Percentiles rank a stretch among this genome's conserved stretches.
Evolutionary conservation across 2,888 invertebrate species (phyloP).

Genomic region (Cephus sareptanus): DNA sequence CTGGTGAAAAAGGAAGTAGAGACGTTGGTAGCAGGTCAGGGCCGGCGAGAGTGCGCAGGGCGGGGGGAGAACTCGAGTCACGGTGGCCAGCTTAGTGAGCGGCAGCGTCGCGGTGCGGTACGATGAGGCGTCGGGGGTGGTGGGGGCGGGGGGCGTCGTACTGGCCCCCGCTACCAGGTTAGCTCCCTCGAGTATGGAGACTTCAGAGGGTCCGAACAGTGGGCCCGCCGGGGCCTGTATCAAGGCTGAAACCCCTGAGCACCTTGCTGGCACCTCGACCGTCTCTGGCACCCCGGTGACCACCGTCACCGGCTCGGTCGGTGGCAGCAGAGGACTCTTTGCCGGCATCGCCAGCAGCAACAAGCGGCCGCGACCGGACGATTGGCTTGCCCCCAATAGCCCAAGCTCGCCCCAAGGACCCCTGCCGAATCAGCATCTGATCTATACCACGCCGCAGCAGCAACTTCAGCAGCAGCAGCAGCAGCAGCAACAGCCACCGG

Average conservation of each 20-base stretch:
- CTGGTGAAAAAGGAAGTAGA: background rate
- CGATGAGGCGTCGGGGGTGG: conserved; percentile 66
- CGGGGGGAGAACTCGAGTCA: conserved; percentile 33
- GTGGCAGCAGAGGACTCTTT: conserved; percentile 54
- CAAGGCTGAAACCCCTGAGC: conserved; percentile 68
- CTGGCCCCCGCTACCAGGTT: conserved; percentile 66
- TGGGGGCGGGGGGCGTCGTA: conserved; percentile 66
- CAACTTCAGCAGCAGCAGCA: conserved; percentile 41
- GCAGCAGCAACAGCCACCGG: conserved; percentile 45
- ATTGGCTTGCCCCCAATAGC: conserved; percentile 75
- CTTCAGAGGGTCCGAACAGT: conserved; percentile 29
- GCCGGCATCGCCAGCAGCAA: conserved; percentile 65
- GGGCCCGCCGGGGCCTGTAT: conserved; percentile 40
- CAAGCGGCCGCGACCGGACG: conserved; percentile 71
- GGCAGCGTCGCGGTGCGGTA: conserved; percentile 61
- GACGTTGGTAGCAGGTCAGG: conserved; percentile 11
- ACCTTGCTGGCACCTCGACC: conserved; percentile 56
- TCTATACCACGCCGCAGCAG: conserved; percentile 64
- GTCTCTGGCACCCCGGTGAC: conserved; percentile 60
- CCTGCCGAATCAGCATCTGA: conserved; percentile 71
- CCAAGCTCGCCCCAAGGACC: conserved; percentile 67
- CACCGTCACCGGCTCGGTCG: conserved; percentile 44
- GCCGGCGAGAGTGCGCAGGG: conserved; percentile 6
- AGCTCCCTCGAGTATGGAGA: conserved; percentile 60
- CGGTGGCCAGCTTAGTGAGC: conserved; percentile 63